Percentiles rank a stretch among this genome's conserved stretches.
These are phyloP conservation scores for Eupristina koningsbergeri DNA, from an alignment of 1,140 invertebrate species.

Conservation along the genomic window DNA sequence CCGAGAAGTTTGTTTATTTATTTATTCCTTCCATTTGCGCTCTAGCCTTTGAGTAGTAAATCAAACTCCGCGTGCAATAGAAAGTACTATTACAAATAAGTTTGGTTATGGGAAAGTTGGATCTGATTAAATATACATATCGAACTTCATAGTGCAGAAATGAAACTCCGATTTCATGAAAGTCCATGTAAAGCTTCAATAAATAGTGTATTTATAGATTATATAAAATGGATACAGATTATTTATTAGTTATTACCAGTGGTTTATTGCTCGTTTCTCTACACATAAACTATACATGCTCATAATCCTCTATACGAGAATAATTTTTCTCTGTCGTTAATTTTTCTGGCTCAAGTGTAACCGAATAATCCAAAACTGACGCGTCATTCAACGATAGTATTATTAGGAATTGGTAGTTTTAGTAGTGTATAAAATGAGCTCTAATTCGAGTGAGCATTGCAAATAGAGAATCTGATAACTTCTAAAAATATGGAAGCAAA, in stretches of 20 bases:
- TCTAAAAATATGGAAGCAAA: background rate
- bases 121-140: background rate
- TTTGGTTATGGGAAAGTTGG: background rate
- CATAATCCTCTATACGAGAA: too few species aligned
- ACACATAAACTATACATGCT: too few species aligned
- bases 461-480: background rate
- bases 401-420: background rate
- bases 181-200: background rate
- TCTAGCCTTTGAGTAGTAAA: background rate
- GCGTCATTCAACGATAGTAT: background rate
- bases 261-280: background rate
- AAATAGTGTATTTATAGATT: background rate
- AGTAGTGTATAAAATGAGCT: background rate
- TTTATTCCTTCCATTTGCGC: background rate
- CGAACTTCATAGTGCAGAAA: background rate
- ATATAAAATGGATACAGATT: background rate
- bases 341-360: too few species aligned
- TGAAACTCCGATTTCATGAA: background rate
- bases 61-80: background rate
- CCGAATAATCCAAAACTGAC: too few species aligned
- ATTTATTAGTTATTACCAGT: background rate
- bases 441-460: background rate
- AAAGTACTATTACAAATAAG: background rate
- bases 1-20: background rate
- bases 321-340: too few species aligned